Percentiles rank a stretch among this genome's conserved stretches.
Evolutionary conservation across 2,888 invertebrate genomes (phyloP).

Genomic region (Erebia epiphron): DNA sequence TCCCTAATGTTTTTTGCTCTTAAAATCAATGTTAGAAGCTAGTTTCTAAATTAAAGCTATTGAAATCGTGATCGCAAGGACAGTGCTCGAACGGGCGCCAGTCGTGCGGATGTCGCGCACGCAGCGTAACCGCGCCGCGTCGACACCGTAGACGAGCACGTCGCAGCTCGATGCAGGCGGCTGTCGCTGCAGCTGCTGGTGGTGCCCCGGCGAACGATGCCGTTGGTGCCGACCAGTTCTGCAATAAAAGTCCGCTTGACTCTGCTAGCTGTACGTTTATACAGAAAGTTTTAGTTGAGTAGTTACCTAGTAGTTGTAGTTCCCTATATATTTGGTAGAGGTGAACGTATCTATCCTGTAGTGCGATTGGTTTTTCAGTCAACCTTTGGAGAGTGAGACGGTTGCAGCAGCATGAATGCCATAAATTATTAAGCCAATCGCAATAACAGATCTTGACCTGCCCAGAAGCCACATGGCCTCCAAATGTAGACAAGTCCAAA

Average conservation of each 20-base stretch:
- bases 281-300: no score
- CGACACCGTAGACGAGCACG: slow-evolving; percentile 62
- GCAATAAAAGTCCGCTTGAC: slow-evolving; percentile 17
- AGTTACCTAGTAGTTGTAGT: no score
- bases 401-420: no score
- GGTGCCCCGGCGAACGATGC: slow-evolving; percentile 62
- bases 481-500: no score
- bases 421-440: no score
- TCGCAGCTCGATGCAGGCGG: slow-evolving; percentile 60
- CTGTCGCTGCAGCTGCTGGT: slow-evolving; percentile 57
- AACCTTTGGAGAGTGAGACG: no score
- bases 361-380: no score
- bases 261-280: neutral
- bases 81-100: slow-evolving; percentile 54
- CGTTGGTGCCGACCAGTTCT: slow-evolving; percentile 69
- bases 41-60: neutral
- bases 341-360: no score
- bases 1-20: no score
- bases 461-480: no score
- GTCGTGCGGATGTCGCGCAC: slow-evolving; percentile 13
- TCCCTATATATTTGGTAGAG: no score
- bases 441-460: no score
- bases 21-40: neutral
- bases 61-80: slow-evolving; percentile 63
- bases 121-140: slow-evolving; percentile 48